Evolutionary conservation across 1,140 invertebrate species (phyloP), one percentile per base, ranked within the genome.

Genomic region (Bombus affinis): DNA sequence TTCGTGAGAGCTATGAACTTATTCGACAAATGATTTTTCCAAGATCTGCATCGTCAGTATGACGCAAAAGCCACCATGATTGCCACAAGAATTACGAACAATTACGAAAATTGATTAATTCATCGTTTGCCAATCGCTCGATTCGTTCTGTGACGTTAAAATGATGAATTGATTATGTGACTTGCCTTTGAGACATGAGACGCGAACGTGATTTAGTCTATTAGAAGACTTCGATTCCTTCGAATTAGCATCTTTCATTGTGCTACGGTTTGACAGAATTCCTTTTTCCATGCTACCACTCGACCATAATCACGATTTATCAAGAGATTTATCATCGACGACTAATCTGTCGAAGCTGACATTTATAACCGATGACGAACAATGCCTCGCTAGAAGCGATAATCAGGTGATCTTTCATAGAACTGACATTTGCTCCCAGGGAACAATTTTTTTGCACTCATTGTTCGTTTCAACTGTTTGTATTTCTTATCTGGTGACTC

Each of bases 321-420:
- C 25, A 3, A 39, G 42, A 22, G 39, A 86, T 65, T 62, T 72
- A 47, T 77, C 35, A 47, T 62, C 28, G 13, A 39, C 74, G 22
- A 44, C 62, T 65, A 68, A 81, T 71, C 25, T n/a, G 72, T 80
- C 65, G 78, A 57, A 9, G 74, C 84, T 86, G 78, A 72, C 68
- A 90, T 87, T 89, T 85, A 82, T 85, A 39, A 86, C 15, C 35
- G 35, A 66, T 68, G 81, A 88, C 28, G 82, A 89, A 85, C 59
- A 72, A 88, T 76, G 22, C n/a, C 4, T 42, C 28, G 32, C 22
- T 18, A 12, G 39, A 42, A 42, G 15, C 13, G n/a, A 62, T 62
- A 44, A 78, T 71, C 81, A 25, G 65, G 66, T 83, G 86, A 84
- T 73, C 81, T 84, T 84, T 59, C 37, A 32, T 66, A 25, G 32